Percentiles rank a stretch among this genome's conserved stretches.
Evolutionary conservation across 2,797 vertebrate species (phyloP).

Genomic region (Catamblyrhynchus diadema): DNA sequence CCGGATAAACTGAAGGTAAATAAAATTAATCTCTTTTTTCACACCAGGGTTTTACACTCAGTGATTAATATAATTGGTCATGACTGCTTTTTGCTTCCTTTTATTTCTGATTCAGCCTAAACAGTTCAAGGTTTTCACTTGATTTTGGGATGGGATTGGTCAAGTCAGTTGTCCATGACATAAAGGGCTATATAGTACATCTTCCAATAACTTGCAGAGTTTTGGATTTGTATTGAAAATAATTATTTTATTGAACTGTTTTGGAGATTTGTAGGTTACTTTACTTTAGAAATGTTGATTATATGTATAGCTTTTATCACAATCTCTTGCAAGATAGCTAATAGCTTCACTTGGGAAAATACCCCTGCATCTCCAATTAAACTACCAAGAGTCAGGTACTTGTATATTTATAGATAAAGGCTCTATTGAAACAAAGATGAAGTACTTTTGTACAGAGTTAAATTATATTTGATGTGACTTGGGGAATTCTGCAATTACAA

Average conservation of each 20-base stretch:
- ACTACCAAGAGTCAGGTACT: neutral
- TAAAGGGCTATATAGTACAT: neutral
- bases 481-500: neutral
- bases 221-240: neutral
- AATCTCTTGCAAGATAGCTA: neutral
- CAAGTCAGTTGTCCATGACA: neutral
- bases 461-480: neutral
- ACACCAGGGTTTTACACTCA: neutral
- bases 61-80: neutral
- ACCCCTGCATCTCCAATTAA: neutral
- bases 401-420: neutral
- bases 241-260: neutral
- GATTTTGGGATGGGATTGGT: neutral
- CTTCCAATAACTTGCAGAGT: neutral
- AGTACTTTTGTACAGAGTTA: neutral
- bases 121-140: neutral
- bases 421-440: neutral
- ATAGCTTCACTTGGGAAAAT: neutral
- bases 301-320: neutral
- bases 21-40: neutral
- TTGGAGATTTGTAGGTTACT: neutral
- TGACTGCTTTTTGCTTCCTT: neutral
- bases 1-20: constrained; percentile 96
- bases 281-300: neutral
- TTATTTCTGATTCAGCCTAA: neutral